These are phyloP conservation scores for Stigmatopora argus DNA, from an alignment of 2,113 vertebrate species.

Conservation along the genomic window DNA sequence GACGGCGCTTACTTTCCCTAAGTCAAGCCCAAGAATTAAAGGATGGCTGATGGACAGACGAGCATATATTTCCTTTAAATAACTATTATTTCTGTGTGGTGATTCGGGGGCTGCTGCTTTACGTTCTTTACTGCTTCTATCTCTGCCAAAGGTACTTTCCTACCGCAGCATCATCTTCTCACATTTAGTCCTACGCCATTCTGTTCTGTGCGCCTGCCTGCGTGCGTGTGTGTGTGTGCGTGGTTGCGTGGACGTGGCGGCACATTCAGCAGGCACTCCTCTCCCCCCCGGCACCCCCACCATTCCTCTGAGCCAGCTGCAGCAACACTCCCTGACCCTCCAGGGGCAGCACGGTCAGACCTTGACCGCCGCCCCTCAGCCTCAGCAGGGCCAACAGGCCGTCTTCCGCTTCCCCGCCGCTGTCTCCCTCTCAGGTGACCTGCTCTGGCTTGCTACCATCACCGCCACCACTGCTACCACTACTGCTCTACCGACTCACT, in stretches of 20 bases:
- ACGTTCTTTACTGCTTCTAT: neutral
- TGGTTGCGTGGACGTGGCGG: conserved; percentile 11
- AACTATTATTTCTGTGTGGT: neutral
- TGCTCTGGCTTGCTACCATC: conserved; percentile 35
- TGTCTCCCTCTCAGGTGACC: conserved; percentile 76
- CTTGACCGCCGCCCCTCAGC: conserved; percentile 51
- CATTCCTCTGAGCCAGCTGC: conserved; percentile 77
- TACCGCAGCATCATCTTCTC: conserved; percentile 10
- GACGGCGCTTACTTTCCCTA: too few relatives aligned
- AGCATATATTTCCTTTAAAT: too few relatives aligned
- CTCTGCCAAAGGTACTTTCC: neutral
- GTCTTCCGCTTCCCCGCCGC: conserved; percentile 75
- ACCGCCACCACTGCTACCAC: conserved; percentile 12
- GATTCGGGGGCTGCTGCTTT: neutral
- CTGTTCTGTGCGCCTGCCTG: conserved; percentile 5
- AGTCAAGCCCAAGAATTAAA: too few relatives aligned
- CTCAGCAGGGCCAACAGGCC: conserved; percentile 74
- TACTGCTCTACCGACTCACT: conserved; percentile 3
- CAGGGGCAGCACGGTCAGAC: conserved; percentile 66
- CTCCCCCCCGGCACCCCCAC: conserved; percentile 73
- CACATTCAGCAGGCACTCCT: conserved; percentile 69
- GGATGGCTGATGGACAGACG: too few relatives aligned
- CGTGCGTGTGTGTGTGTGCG: neutral
- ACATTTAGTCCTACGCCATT: conserved; percentile 11
- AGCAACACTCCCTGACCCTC: conserved; percentile 73